Base-by-base conservation (phyloP, 2,113 vertebrate genomes). In the Aldabrachelys gigantea region DNA sequence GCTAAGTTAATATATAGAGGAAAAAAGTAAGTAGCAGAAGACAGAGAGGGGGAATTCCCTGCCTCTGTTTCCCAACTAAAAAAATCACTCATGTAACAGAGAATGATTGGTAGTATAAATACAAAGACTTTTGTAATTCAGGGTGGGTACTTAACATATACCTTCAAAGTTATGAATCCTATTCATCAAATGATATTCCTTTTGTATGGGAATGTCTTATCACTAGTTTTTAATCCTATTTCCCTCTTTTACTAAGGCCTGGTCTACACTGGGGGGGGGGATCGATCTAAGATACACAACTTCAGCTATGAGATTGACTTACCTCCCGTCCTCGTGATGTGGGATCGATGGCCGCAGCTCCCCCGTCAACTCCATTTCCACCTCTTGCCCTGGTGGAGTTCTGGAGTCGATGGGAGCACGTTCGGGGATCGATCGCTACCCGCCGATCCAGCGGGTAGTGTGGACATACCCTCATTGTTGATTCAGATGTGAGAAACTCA, bases 41-140 rank as follows among this genome's bases (percentile, higher is more conserved):
- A 95, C 87, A 86, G 85, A 57, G 91, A 85, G 82, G 94, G 93
- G 95, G 96, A 96, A 97, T 96, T 93, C 96, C 95, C 94, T 93
- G 65, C 90, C 93, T 95, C 94, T 96, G 76, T 95, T 96, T 85
- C 94, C 31, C 78, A 85, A 47, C 85, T 89, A 79, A 78, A 97
- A 76, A 93, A 87, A 91, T 94, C 91, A 89, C 87, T 89, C 89
- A 25, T 44, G 52, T 94, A 88, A 86, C 75, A 88, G 57, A 62
- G 92, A 88, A 62, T 62, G 53, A 3, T 78, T 78, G 92, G 27
- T 82, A 95, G 38, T 10, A 1, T 59, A 92, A 96, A 41, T 83
- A 82, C 80, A 88, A 79, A 93, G 53, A 44, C 27, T 52, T 81
- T 79, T 96, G 89, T 93, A 85, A 85, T 57, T 84, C 54, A 81